Evolutionary conservation across 92 coral and sea anemone species (phyloP), one percentile per base, ranked within the genome.

Genomic region (Phenganax marumi): DNA sequence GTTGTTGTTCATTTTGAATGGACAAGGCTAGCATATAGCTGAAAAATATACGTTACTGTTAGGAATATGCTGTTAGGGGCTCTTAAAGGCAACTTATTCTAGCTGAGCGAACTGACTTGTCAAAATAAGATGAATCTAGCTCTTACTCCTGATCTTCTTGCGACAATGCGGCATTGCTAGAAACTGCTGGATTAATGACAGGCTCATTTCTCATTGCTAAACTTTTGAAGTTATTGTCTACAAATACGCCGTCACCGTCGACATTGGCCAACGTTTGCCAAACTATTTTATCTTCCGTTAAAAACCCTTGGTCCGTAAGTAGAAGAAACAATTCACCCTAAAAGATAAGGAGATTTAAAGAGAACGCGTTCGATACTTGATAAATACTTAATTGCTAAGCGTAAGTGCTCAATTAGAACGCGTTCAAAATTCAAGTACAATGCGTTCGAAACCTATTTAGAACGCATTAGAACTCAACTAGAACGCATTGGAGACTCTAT

Each of bases 91-190:
- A 63, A 12, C 10, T 1, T 10, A 18, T 18, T 63, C 17, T 18
- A 63, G 26, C 17, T 10, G 21, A 63, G 70, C 10, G 8, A 7
- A 26, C 8, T 16, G 8, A 17, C 68, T n/a, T n/a, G n/a, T n/a
- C 10, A n/a, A 54, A n/a, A 56, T 33, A 33, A 33, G 3, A 33
- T 33, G 43, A 33, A 33, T 33, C 43, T 33, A 33, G 43, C 5
- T 65, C 98, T 78, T 92, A 96, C 99, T 96, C 99, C 85, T 91
- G 97, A 65, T 96, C 99, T 65, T 96, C 99, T 57, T 91, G 99
- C 11, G 97, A 89, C 16, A 96, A 90, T 52, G 92, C 89, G 46
- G 79, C 18, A 46, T 75, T 60, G 8, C 17, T 49, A 33, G 62
- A 54, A 21, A 78, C 23, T 24, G 73, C 69, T 11, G 85, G 7